Percentiles rank a stretch among this genome's conserved stretches.
phyloP scores from a whole-genome alignment of 2,888 invertebrate genomes.

The Caenorhabditis panamensis region DNA sequence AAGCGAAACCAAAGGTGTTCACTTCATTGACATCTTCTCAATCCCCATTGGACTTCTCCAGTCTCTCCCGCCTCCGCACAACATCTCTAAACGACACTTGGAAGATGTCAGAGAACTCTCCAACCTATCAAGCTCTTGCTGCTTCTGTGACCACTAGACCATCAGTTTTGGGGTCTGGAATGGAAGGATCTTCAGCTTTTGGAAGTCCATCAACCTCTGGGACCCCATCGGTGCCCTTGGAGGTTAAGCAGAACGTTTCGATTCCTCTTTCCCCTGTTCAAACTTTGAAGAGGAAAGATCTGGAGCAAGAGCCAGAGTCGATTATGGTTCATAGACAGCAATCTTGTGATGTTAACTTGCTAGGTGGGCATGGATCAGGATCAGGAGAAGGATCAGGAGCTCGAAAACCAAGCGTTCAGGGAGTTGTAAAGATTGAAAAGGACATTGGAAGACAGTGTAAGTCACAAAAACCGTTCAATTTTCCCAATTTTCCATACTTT shows the following conservation, averaged over 20 bases:
- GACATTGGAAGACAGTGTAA: slow-evolving; percentile 24
- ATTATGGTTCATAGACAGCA: slow-evolving; percentile 29
- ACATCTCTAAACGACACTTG: slow-evolving; percentile 32
- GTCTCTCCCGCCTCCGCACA: slow-evolving; percentile 33
- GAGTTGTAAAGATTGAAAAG: slow-evolving; percentile 12
- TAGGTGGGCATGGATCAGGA: slow-evolving; percentile 21
- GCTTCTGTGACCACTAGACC: slow-evolving; percentile 15
- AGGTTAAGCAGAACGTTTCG: too few relatives aligned
- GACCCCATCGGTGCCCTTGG: neutral
- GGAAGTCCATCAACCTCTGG: slow-evolving; percentile 17
- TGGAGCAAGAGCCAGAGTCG: neutral
- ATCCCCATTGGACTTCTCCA: slow-evolving; percentile 35
- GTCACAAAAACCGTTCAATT: neutral
- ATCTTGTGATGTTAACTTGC: slow-evolving; percentile 38
- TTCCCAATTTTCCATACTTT: slow-evolving; percentile 3
- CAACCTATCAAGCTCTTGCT: slow-evolving; percentile 27
- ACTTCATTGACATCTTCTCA: slow-evolving; percentile 12
- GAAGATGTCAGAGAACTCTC: slow-evolving; percentile 37
- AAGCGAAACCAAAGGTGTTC: slow-evolving; percentile 25
- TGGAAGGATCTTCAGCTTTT: neutral
- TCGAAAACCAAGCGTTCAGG: neutral
- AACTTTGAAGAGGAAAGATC: neutral
- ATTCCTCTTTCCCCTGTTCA: too few relatives aligned
- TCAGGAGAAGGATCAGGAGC: neutral
- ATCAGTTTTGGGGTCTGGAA: neutral